Evolutionary conservation across 2,888 invertebrate genomes (phyloP).

Genomic region (Patella caerulea): DNA sequence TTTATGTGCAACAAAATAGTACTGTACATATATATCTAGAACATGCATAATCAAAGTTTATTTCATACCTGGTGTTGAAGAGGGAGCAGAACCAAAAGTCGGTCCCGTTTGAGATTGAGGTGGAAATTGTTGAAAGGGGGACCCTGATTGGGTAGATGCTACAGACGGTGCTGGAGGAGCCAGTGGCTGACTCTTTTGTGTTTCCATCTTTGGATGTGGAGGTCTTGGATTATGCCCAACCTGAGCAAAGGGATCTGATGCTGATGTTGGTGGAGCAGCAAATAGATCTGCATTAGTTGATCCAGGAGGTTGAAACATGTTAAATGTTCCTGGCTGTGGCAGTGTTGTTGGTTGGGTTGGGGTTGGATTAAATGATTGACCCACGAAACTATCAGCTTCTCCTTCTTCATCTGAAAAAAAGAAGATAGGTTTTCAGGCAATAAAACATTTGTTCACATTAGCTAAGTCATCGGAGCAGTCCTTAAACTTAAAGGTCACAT

Average conservation of each 20-base stretch:
- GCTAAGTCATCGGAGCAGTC: too few relatives aligned
- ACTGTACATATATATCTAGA: too few relatives aligned
- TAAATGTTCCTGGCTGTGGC: conserved; percentile 18
- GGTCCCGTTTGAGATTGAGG: conserved; percentile 12
- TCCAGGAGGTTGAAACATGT: conserved; percentile 32
- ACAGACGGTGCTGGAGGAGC: background rate
- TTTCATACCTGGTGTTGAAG: conserved; percentile 9
- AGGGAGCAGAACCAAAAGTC: conserved; percentile 14
- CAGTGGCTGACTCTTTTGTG: conserved; percentile 25
- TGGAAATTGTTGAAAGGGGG: background rate
- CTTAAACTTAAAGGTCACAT: too few relatives aligned
- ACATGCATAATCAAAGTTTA: too few relatives aligned
- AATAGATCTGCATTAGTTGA: conserved; percentile 11
- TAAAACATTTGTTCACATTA: too few relatives aligned
- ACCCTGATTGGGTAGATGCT: background rate
- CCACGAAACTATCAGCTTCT: conserved; percentile 70
- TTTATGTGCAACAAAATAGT: too few relatives aligned
- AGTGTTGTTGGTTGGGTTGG: conserved; percentile 26
- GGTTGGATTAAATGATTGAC: conserved; percentile 56
- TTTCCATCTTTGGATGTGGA: conserved; percentile 26
- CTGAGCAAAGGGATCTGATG: conserved; percentile 60
- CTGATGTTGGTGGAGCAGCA: conserved; percentile 30
- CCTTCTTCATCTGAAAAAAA: conserved; percentile 69
- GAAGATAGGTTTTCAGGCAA: background rate
- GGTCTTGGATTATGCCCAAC: conserved; percentile 46